Evolutionary conservation across 2,888 invertebrate genomes (phyloP).

Genomic region (Temnothorax rugatulus): DNA sequence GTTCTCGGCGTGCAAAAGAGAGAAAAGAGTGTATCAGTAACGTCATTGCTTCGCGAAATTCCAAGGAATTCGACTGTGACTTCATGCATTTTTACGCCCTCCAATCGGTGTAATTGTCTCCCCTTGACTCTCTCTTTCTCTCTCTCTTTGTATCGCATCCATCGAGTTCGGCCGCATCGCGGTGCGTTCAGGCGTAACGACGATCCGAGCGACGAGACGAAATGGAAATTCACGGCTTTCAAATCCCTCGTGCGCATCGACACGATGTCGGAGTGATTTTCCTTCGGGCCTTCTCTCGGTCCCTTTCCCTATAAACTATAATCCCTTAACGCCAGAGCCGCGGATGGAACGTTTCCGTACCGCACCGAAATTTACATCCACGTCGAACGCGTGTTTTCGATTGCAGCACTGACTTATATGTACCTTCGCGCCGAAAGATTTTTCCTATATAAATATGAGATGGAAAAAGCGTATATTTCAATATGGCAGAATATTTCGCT

Average conservation of each 20-base stretch:
- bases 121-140: neutral
- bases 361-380: slow-evolving; percentile 28
- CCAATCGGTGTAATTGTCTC: slow-evolving; percentile 73
- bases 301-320: slow-evolving; percentile 39
- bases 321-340: slow-evolving; percentile 35
- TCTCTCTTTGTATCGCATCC: neutral
- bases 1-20: neutral
- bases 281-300: slow-evolving; percentile 10
- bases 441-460: neutral
- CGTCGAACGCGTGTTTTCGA: slow-evolving; percentile 31
- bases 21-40: slow-evolving; percentile 38
- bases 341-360: slow-evolving; percentile 25
- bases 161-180: slow-evolving; percentile 26
- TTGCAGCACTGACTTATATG: slow-evolving; percentile 45
- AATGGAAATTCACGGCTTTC: slow-evolving; percentile 71
- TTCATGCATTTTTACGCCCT: slow-evolving; percentile 75
- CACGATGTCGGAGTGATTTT: slow-evolving; percentile 47
- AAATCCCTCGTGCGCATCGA: slow-evolving; percentile 51
- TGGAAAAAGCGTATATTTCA: neutral
- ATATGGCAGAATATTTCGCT: neutral
- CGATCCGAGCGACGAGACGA: slow-evolving; percentile 53
- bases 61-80: slow-evolving; percentile 62
- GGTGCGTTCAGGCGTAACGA: slow-evolving; percentile 64
- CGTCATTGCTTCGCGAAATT: slow-evolving; percentile 57
- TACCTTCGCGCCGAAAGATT: neutral